These are phyloP conservation scores for Adrianichthys oophorus DNA, from an alignment of 2,797 vertebrate species.

Conservation along the genomic window DNA sequence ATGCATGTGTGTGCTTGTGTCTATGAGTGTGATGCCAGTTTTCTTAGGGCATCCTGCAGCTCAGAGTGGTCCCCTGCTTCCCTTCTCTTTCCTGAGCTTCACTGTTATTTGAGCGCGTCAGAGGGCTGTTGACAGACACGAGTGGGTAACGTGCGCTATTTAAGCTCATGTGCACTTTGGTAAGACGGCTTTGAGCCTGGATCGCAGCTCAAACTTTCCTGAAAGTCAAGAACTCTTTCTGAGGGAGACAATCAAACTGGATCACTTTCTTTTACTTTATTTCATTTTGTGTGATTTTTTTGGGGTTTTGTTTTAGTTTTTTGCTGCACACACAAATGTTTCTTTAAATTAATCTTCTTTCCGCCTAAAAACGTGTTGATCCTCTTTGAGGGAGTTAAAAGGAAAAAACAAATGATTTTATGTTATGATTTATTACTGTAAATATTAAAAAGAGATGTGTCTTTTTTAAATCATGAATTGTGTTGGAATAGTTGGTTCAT, in stretches of 20 bases:
- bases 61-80: conserved; percentile 15
- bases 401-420: no score
- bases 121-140: conserved; percentile 18
- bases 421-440: no score
- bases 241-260: conserved; percentile 4
- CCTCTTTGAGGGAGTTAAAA: no score
- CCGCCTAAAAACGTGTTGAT: no score
- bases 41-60: conserved; percentile 42
- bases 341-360: not conserved
- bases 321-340: not conserved
- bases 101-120: conserved; percentile 30
- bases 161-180: not conserved
- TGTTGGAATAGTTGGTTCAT: no score
- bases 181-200: not conserved
- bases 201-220: conserved; percentile 2
- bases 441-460: no score
- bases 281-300: conserved; percentile 4
- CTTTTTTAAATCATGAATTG: no score
- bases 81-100: conserved; percentile 16
- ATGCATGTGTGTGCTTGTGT: conserved; percentile 74
- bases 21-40: conserved; percentile 30
- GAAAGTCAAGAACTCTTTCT: not conserved
- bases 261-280: conserved; percentile 8
- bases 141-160: conserved; percentile 1
- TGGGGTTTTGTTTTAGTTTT: not conserved